A percentile compares a stretch with the other conserved stretches of the same genome.
phyloP scores from a whole-genome alignment of 2,113 vertebrate species.

The Danionella cerebrum region DNA sequence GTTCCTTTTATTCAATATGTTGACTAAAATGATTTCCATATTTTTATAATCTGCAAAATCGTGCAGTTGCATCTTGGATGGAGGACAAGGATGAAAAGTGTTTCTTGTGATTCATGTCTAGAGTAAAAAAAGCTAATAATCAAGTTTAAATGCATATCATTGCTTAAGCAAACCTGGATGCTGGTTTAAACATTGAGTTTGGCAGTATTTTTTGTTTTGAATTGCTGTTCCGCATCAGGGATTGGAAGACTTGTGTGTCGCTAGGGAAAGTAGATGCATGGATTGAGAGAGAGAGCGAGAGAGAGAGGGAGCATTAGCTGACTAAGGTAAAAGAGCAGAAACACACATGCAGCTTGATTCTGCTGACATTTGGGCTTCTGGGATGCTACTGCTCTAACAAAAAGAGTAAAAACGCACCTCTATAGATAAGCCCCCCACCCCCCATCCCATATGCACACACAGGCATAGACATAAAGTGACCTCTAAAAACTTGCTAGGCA shows the following conservation, averaged over 20 bases:
- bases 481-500: slow-evolving; percentile 1
- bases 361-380: slow-evolving; percentile 27
- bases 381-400: slow-evolving; percentile 3
- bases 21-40: no score
- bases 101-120: no score
- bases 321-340: slow-evolving; percentile 37
- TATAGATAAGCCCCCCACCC: no score
- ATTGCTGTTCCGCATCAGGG: neutral
- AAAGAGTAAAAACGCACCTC: neutral
- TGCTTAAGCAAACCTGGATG: no score
- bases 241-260: slow-evolving; percentile 1
- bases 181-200: neutral
- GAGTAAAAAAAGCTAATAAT: no score
- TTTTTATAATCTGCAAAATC: no score
- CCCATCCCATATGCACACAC: no score
- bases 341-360: slow-evolving; percentile 6
- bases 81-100: no score
- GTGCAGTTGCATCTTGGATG: no score
- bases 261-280: neutral
- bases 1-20: no score
- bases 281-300: slow-evolving; percentile 38
- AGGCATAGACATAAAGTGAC: neutral
- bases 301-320: slow-evolving; percentile 21
- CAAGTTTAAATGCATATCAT: no score
- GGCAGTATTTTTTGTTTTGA: neutral